Percentiles rank a stretch among this genome's conserved stretches.
Evolutionary conservation across 2,113 vertebrate genomes (phyloP).

Genomic region (Daubentonia madagascariensis): DNA sequence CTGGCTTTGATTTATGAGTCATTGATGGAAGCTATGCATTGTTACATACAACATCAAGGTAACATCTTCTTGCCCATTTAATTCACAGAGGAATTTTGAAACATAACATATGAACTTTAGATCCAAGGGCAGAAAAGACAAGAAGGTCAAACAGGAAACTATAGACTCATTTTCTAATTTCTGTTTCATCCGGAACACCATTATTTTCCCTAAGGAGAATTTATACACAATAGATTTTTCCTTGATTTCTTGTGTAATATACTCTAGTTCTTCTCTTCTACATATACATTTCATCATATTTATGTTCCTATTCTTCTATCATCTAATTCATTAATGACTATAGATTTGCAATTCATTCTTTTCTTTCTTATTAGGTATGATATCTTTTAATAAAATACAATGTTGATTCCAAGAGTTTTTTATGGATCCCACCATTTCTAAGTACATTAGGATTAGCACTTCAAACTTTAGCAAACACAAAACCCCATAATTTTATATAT

Average conservation of each 20-base stretch:
- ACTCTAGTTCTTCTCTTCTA: conserved; percentile 8
- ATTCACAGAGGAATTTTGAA: conserved; percentile 46
- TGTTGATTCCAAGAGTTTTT: not conserved
- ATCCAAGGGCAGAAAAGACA: conserved; percentile 51
- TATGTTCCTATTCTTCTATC: too few relatives aligned
- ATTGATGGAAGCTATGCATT: conserved; percentile 57
- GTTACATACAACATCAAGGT: conserved; percentile 62
- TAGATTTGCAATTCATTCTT: not conserved
- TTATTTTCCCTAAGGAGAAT: conserved; percentile 54
- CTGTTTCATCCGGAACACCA: not conserved
- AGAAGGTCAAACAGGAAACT: conserved; percentile 24
- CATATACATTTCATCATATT: too few relatives aligned
- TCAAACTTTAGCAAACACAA: not conserved
- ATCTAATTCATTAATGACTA: not conserved
- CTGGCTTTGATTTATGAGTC: conserved; percentile 71
- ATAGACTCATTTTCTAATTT: conserved; percentile 20
- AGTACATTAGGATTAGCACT: not conserved
- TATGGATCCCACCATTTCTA: not conserved
- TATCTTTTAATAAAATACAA: too few relatives aligned
- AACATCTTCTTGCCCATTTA: conserved; percentile 60
- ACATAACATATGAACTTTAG: conserved; percentile 54
- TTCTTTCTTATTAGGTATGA: not conserved
- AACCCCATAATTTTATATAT: not conserved
- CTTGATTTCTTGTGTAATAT: conserved; percentile 39
- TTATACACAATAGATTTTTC: conserved; percentile 29